These are phyloP conservation scores for Hoplostethus atlanticus DNA, from an alignment of 2,797 vertebrate species.

Conservation along the genomic window DNA sequence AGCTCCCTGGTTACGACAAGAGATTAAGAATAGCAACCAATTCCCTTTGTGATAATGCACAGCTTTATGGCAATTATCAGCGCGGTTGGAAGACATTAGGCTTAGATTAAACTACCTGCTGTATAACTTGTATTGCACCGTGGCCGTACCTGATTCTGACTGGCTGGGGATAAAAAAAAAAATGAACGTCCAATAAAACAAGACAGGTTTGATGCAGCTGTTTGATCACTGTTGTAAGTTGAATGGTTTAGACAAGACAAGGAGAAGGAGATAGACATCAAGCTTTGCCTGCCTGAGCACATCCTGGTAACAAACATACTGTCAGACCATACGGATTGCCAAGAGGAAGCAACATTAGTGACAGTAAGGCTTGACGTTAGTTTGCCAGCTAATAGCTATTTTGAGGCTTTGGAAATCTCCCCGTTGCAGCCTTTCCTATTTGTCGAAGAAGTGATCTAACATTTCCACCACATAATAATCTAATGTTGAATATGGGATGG, in stretches of 20 bases:
- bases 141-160: not conserved
- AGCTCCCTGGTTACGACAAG: no score
- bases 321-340: constrained; percentile 47
- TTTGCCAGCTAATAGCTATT: constrained; percentile 41
- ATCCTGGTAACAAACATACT: constrained; percentile 34
- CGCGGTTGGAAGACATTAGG: constrained; percentile 33
- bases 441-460: constrained; percentile 19
- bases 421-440: constrained; percentile 34
- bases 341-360: constrained; percentile 55
- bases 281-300: no score
- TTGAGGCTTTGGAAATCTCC: constrained; percentile 35
- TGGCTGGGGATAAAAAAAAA: not conserved
- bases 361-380: constrained; percentile 28
- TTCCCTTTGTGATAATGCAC: not conserved
- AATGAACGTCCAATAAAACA: constrained; percentile 30
- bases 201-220: constrained; percentile 25
- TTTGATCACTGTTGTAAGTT: constrained; percentile 61
- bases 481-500: constrained; percentile 12
- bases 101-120: constrained; percentile 29
- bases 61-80: not conserved
- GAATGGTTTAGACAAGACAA: no score
- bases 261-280: no score
- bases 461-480: constrained; percentile 30
- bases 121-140: no score
- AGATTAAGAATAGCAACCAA: not conserved